Evolutionary conservation across 2,113 vertebrate species (phyloP).

Genomic region (Bos javanicus): DNA sequence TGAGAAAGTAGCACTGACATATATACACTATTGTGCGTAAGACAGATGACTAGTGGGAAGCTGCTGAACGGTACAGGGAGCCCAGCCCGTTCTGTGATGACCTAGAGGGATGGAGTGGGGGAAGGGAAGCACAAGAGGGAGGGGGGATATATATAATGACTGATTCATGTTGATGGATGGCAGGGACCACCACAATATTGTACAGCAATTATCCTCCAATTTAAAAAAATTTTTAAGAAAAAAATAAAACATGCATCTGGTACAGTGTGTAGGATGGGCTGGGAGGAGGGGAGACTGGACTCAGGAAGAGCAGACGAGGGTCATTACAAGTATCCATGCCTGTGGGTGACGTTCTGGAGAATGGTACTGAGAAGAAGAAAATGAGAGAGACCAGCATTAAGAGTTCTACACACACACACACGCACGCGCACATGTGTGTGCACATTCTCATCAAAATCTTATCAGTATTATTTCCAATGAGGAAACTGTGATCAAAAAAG

Average conservation of each 20-base stretch:
- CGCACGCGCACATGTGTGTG: fast-evolving
- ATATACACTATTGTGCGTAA: not conserved
- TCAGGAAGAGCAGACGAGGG: not conserved
- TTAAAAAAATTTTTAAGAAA: not conserved
- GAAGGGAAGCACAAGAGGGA: not conserved
- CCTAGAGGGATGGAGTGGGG: not conserved
- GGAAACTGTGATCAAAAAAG: not conserved
- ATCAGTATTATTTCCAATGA: not conserved
- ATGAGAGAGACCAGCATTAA: fast-evolving
- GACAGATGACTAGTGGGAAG: not conserved
- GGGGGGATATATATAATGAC: not conserved
- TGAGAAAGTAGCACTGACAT: not conserved
- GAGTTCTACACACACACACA: not conserved
- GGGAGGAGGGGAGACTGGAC: not conserved
- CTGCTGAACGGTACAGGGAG: not conserved
- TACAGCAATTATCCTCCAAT: not conserved
- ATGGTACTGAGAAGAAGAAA: not conserved
- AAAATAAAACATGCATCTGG: not conserved
- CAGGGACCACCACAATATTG: not conserved
- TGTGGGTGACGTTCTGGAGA: not conserved
- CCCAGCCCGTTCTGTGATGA: not conserved
- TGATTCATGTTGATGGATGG: not conserved
- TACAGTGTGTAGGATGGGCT: not conserved
- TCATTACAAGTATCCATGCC: not conserved
- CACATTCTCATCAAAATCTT: not conserved